Evolutionary conservation across 2,797 vertebrate species (phyloP).

Genomic region (Bryconaethiops microstoma): DNA sequence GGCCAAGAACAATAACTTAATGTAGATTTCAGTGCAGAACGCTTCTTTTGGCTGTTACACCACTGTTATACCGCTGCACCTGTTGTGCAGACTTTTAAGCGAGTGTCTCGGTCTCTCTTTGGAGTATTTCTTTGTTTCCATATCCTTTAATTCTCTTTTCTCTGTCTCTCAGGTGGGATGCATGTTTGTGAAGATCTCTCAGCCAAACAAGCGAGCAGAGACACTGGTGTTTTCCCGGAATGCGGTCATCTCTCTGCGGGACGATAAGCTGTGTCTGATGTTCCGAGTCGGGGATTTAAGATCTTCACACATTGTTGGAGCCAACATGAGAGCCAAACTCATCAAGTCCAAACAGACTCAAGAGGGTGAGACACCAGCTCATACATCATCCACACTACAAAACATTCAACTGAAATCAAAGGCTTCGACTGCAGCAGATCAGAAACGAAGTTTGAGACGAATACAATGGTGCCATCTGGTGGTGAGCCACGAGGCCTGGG

Average conservation of each 20-base stretch:
- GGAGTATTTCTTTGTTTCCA: conserved; percentile 11
- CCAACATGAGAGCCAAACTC: conserved; percentile 97
- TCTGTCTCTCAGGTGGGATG: conserved; percentile 83
- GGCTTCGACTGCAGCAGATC: background rate
- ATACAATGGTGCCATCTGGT: conserved; percentile 31
- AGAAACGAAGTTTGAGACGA: background rate
- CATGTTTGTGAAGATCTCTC: conserved; percentile 99
- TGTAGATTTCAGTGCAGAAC: background rate
- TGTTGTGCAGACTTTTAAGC: background rate
- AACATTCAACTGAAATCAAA: conserved; percentile 1
- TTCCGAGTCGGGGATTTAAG: conserved; percentile 95
- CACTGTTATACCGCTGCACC: background rate
- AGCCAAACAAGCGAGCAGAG: conserved; percentile 96
- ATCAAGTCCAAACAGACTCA: conserved; percentile 98
- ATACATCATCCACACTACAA: background rate
- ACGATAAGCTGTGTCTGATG: conserved; percentile 95
- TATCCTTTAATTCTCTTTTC: background rate
- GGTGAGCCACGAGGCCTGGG: background rate
- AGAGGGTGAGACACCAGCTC: conserved; percentile 77
- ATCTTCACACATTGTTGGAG: conserved; percentile 95
- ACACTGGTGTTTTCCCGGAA: conserved; percentile 96
- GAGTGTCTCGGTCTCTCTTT: background rate
- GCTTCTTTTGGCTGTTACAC: background rate
- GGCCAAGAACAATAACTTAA: background rate
- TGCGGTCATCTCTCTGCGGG: conserved; percentile 90